A percentile compares a stretch with the other conserved stretches of the same genome.
Evolutionary conservation across 2,888 invertebrate species (phyloP).

Genomic region (Malthinus flaveolus): DNA sequence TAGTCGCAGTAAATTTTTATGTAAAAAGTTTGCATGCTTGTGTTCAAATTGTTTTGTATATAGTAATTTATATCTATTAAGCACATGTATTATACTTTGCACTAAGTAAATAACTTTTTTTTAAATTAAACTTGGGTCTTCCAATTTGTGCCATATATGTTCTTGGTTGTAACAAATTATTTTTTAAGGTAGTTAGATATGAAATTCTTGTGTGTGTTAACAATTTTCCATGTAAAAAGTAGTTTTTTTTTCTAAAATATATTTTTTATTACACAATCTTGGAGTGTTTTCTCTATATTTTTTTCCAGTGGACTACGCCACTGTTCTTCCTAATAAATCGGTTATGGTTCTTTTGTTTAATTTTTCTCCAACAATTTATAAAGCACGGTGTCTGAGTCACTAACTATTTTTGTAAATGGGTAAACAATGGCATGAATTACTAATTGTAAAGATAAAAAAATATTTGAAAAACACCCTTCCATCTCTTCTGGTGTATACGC

Average conservation of each 20-base stretch:
- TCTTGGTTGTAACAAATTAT: slow-evolving; percentile 7
- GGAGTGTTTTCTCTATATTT: slow-evolving; percentile 3
- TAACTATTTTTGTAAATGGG: too few species aligned
- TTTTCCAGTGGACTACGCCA: neutral
- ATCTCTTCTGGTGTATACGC: too few species aligned
- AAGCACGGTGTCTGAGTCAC: too few species aligned
- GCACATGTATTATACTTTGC: slow-evolving; percentile 28
- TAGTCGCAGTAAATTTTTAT: too few species aligned
- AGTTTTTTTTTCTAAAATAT: slow-evolving; percentile 18
- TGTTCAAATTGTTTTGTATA: slow-evolving; percentile 9
- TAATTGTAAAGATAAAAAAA: too few species aligned
- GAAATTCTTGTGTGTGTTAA: neutral
- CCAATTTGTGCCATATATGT: slow-evolving; percentile 27
- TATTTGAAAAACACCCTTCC: too few species aligned
- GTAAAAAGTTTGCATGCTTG: too few species aligned
- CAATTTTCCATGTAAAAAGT: slow-evolving; percentile 21
- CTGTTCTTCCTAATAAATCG: too few species aligned
- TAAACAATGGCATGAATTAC: too few species aligned
- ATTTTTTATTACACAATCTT: slow-evolving; percentile 16
- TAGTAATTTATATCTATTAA: slow-evolving; percentile 20
- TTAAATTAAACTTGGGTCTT: slow-evolving; percentile 15
- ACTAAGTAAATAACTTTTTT: slow-evolving; percentile 17
- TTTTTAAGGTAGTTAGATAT: slow-evolving; percentile 1
- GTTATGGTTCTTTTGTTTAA: too few species aligned
- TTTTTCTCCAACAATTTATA: too few species aligned